Base-by-base conservation (phyloP, 64 coral and sea anemone species). In the Trachythela sp. region DNA sequence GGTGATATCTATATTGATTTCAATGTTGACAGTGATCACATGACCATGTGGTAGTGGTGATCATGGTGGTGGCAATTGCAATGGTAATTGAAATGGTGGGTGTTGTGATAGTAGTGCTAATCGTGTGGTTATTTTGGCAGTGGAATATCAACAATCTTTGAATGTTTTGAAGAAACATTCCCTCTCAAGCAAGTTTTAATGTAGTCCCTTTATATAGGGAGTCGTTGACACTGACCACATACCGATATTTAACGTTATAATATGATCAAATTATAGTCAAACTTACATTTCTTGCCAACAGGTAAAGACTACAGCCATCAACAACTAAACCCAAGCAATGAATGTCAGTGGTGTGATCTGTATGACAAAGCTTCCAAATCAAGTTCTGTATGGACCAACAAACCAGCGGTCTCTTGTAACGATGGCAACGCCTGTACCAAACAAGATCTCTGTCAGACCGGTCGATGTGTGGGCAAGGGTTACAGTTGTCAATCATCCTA, bases 331-430 rank as follows among this genome's bases (percentile, higher is more conserved):
- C 96, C 96, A 0, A 87, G 60, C 31, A 95, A 99, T 48, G 89
- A 91, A 59, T 99, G 96, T 54, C 86, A 94, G 45, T 99, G 96
- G 96, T 99, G 96, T 51, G 89, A 94, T 67, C 37, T 99, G 40
- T 59, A 93, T 10, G 91, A 98, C 48, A 27, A 50, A 48, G 6
- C 89, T 3, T 84, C 91, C 17, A 87, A 87, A 20, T 39, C 89
- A 20, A 88, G 38, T 15, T 84, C 91, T 14, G 40, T 54, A 15
- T 99, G 96, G 96, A 86, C 86, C 24, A 90, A 93, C 54, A 91
- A 89, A 36, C 91, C 96, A 9, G 33, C 88, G 1, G 89, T 93
- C 0, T 0, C 89, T 36, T 99, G 96, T 64, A 27, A 94, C 34
- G 96, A 99, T 42, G 42, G 76, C 0, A 85, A 94, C 30, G 50